A percentile compares a stretch with the other conserved stretches of the same genome.
Conservation (phyloP, 2,888 invertebrate species). For the Sarcophaga variegata region DNA sequence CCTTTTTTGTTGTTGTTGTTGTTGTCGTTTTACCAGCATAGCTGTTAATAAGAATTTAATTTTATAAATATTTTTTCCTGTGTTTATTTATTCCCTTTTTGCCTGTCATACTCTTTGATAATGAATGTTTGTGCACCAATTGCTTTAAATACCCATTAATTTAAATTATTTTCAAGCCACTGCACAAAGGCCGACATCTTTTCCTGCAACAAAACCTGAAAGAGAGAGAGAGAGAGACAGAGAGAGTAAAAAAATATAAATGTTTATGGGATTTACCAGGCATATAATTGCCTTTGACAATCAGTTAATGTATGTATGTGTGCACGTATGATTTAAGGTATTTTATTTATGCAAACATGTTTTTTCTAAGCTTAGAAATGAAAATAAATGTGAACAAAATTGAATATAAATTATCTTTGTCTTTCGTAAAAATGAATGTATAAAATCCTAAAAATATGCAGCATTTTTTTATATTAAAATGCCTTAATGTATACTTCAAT, state of each 20-base stretch:
- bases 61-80: background rate
- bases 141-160: slow-evolving; percentile 60
- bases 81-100: slow-evolving; percentile 20
- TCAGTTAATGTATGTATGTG: slow-evolving; percentile 6
- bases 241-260: background rate
- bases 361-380: too few species aligned
- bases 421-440: too few species aligned
- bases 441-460: background rate
- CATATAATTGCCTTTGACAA: slow-evolving; percentile 51
- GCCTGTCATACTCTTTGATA: slow-evolving; percentile 44
- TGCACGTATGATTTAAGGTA: background rate
- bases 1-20: too few species aligned
- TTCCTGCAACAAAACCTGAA: background rate
- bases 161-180: slow-evolving; percentile 55
- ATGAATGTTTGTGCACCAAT: slow-evolving; percentile 56
- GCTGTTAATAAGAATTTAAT: background rate
- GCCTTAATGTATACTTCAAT: background rate
- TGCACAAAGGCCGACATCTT: slow-evolving; percentile 30
- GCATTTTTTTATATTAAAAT: background rate
- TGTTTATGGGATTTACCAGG: slow-evolving; percentile 10
- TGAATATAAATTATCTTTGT: too few species aligned
- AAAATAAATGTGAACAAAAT: too few species aligned
- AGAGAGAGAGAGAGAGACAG: background rate
- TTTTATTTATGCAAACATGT: too few species aligned
- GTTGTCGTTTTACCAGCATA: background rate